These are phyloP conservation scores for Brachionus angularis DNA, from an alignment of 1,140 invertebrate genomes.

Conservation along the genomic window DNA sequence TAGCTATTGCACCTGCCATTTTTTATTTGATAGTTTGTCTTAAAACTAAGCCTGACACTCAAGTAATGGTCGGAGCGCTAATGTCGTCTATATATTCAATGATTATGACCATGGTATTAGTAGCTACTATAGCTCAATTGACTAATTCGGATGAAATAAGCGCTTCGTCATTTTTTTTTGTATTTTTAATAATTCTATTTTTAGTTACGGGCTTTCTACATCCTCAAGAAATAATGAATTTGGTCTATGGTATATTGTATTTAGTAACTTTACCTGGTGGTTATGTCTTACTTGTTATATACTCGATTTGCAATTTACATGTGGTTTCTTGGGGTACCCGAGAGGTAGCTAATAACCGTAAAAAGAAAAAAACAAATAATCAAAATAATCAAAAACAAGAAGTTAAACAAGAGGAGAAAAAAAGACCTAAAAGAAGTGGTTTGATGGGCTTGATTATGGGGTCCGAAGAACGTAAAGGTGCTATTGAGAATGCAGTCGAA, in stretches of 20 bases:
- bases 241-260: slow-evolving; percentile 52
- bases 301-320: slow-evolving; percentile 53
- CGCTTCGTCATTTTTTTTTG: slow-evolving; percentile 51
- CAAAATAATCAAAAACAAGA: slow-evolving; percentile 55
- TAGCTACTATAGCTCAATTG: slow-evolving; percentile 49
- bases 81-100: slow-evolving; percentile 53
- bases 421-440: slow-evolving; percentile 25
- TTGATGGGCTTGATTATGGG: slow-evolving; percentile 14
- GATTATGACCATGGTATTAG: slow-evolving; percentile 55
- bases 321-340: slow-evolving; percentile 53
- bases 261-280: slow-evolving; percentile 53
- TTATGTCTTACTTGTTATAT: slow-evolving; percentile 54
- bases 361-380: slow-evolving; percentile 47
- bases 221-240: slow-evolving; percentile 50
- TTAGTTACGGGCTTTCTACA: slow-evolving; percentile 51
- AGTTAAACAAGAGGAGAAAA: slow-evolving; percentile 49
- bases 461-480: neutral
- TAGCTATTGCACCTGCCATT: slow-evolving; percentile 59
- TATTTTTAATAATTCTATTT: slow-evolving; percentile 49
- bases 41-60: slow-evolving; percentile 56
- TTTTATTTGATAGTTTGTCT: slow-evolving; percentile 60
- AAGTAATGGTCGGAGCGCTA: slow-evolving; percentile 54
- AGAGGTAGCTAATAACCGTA: slow-evolving; percentile 46
- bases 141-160: slow-evolving; percentile 47
- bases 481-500: slow-evolving; percentile 12